Conservation (phyloP, 2,888 invertebrate species). For the Ceriagrion tenellum region DNA sequence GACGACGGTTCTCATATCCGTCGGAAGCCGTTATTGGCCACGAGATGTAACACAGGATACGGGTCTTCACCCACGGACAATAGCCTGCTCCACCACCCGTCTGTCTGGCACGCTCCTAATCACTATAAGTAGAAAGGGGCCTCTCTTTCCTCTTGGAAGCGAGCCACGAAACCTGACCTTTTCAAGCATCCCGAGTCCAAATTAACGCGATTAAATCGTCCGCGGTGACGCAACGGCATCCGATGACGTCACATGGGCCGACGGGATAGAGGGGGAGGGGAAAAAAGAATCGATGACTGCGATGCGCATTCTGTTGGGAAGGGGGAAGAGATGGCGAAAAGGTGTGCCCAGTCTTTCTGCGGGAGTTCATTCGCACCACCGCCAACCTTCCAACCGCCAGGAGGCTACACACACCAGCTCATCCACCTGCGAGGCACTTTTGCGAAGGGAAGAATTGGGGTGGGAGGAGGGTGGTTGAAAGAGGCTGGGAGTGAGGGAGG, state of each 20-base stretch:
- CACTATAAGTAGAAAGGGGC: neutral
- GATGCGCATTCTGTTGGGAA: neutral
- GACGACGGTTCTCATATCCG: neutral
- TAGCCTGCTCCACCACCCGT: neutral
- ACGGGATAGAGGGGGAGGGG: neutral
- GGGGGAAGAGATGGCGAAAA: neutral
- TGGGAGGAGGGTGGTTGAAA: neutral
- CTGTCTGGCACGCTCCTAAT: neutral
- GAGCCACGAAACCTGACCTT: slow-evolving; percentile 10
- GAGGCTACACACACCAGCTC: neutral
- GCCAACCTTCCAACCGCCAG: neutral
- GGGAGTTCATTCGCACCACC: slow-evolving; percentile 26
- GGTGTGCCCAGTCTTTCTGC: neutral
- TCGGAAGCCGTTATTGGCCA: neutral
- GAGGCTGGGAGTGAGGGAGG: no score
- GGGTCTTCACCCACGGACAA: neutral
- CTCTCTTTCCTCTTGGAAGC: neutral
- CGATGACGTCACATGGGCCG: slow-evolving; percentile 28
- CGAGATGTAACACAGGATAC: neutral
- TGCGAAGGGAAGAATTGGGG: neutral
- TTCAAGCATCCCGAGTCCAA: neutral
- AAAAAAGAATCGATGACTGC: neutral
- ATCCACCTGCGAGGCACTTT: slow-evolving; percentile 59
- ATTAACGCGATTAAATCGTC: slow-evolving; percentile 12
- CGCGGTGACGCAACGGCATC: slow-evolving; percentile 45